Conservation (phyloP, 2,113 vertebrate genomes). For the Prunella fulvescens region DNA sequence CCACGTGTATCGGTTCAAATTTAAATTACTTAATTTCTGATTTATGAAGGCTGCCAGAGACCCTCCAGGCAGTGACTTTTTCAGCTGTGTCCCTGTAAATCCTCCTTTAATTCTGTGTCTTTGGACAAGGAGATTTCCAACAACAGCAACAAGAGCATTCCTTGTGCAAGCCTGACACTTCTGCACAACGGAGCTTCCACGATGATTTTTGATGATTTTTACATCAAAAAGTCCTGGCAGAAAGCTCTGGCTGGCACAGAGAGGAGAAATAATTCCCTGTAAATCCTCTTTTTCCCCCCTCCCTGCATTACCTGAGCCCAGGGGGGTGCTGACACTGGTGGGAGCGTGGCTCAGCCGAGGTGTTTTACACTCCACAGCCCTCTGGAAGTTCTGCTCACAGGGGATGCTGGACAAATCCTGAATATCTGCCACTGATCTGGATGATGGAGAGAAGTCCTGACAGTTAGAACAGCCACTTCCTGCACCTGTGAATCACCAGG, state of each 20-base stretch:
- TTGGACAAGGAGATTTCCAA: neutral
- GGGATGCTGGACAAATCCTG: slow-evolving; percentile 76
- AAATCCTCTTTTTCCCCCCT: neutral
- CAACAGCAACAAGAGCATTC: neutral
- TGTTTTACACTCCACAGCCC: neutral
- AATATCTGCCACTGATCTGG: slow-evolving; percentile 72
- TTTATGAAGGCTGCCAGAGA: neutral
- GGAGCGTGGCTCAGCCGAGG: slow-evolving; percentile 45
- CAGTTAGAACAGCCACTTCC: neutral
- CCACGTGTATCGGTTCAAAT: neutral
- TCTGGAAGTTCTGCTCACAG: slow-evolving; percentile 18
- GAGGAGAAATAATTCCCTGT: neutral
- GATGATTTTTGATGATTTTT: neutral
- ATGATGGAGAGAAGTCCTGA: slow-evolving; percentile 22
- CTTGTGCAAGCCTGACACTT: neutral
- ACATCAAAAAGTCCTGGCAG: neutral
- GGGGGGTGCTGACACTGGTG: slow-evolving; percentile 67
- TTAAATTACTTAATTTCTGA: neutral
- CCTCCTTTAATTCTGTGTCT: neutral
- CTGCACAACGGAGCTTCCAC: neutral
- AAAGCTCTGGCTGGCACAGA: neutral
- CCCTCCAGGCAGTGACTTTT: neutral
- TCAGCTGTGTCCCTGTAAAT: neutral
- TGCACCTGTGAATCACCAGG: neutral
- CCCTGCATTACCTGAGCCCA: slow-evolving; percentile 65